Percentiles rank a stretch among this genome's conserved stretches.
Evolutionary conservation across 2,888 invertebrate species (phyloP).

Genomic region (Hirtodrosophila confusa): DNA sequence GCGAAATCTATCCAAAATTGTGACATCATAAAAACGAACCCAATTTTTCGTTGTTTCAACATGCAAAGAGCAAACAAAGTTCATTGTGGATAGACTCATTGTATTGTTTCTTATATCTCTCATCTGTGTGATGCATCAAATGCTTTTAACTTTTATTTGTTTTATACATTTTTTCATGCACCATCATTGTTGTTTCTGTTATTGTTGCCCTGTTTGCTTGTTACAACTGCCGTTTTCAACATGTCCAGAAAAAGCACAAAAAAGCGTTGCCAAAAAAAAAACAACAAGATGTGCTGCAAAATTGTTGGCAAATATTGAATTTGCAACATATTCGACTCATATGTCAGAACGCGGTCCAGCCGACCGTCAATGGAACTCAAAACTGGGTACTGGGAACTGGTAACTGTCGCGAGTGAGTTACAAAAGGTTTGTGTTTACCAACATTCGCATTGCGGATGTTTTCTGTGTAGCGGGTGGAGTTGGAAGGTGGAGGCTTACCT

Average conservation of each 20-base stretch:
- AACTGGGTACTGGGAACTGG: conserved; percentile 2
- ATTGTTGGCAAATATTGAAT: conserved; percentile 83
- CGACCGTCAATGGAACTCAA: conserved; percentile 7
- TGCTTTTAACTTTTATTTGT: conserved; percentile 80
- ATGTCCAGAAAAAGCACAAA: conserved; percentile 33
- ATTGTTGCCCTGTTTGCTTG: conserved; percentile 56
- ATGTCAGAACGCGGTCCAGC: conserved; percentile 61
- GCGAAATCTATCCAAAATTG: too few species aligned
- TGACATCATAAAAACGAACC: too few species aligned
- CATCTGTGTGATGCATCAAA: conserved; percentile 56
- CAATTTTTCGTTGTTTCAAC: neutral
- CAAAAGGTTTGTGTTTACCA: conserved; percentile 81
- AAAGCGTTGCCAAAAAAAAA: conserved; percentile 47
- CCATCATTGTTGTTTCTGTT: conserved; percentile 37
- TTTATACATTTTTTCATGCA: conserved; percentile 66
- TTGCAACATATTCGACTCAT: conserved; percentile 82
- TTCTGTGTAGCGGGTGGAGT: conserved; percentile 8
- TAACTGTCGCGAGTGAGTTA: conserved; percentile 63
- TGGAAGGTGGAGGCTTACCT: conserved; percentile 37
- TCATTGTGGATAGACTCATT: neutral
- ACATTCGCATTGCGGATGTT: conserved; percentile 55
- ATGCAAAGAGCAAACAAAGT: conserved; percentile 7
- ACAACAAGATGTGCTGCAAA: conserved; percentile 71
- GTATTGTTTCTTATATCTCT: conserved; percentile 31
- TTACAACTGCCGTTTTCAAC: conserved; percentile 65